Conservation (phyloP, 2,888 invertebrate genomes). For the Lasioglossum vierecki region DNA sequence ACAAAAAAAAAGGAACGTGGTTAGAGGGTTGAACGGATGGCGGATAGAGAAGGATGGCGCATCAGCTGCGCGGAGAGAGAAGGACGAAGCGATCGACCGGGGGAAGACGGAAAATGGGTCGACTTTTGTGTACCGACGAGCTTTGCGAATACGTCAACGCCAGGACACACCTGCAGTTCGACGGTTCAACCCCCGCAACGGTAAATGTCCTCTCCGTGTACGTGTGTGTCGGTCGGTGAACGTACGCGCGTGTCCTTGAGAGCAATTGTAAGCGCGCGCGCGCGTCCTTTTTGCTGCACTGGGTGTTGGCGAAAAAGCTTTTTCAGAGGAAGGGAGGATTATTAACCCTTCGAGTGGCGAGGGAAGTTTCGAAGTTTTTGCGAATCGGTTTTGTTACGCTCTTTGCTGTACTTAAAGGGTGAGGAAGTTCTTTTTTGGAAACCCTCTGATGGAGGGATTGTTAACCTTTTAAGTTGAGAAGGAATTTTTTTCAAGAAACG, state of each 20-base stretch:
- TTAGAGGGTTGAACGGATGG: slow-evolving; percentile 28
- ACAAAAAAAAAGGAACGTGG: slow-evolving; percentile 25
- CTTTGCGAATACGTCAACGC: slow-evolving; percentile 68
- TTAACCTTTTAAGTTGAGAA: background rate
- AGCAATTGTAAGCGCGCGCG: slow-evolving; percentile 16
- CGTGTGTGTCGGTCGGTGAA: background rate
- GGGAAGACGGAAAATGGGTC: slow-evolving; percentile 69
- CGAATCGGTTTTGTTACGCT: background rate
- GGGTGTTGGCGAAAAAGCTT: background rate
- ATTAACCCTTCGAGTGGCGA: background rate
- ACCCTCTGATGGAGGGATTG: background rate
- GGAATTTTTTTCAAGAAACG: background rate
- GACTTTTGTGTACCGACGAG: slow-evolving; percentile 72
- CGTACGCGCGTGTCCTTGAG: slow-evolving; percentile 46
- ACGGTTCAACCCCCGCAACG: slow-evolving; percentile 31
- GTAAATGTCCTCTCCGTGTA: slow-evolving; percentile 30
- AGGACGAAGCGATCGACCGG: slow-evolving; percentile 25
- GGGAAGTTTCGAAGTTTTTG: background rate
- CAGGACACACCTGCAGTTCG: slow-evolving; percentile 64
- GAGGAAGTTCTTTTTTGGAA: background rate
- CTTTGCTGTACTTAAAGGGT: background rate
- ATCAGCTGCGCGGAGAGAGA: slow-evolving; percentile 18
- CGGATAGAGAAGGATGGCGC: slow-evolving; percentile 20
- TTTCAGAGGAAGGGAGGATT: background rate
- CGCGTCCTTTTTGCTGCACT: background rate